Percentiles rank a stretch among this genome's conserved stretches.
Conservation (phyloP, 2,888 invertebrate species). For the Geophilus truncorum region DNA sequence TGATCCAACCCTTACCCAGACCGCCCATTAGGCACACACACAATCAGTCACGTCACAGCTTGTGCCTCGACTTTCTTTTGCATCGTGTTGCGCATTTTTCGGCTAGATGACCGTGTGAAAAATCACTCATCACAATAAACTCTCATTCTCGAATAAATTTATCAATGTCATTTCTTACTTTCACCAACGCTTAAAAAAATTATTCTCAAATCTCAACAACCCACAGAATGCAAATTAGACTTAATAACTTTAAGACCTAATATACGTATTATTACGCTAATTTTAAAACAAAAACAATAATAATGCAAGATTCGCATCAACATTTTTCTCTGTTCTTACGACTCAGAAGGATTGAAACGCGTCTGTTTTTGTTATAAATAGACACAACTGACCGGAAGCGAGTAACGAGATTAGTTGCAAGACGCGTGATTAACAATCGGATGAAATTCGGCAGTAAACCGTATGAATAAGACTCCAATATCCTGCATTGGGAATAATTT, state of each 20-base stretch:
- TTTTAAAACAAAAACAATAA: background rate
- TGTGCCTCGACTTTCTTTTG: constrained; percentile 10
- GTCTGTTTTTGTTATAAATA: no score
- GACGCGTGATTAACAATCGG: constrained; percentile 5
- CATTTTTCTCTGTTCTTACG: background rate
- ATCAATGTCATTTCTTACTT: background rate
- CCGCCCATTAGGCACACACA: constrained; percentile 21
- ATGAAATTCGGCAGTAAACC: background rate
- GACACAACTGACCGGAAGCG: background rate
- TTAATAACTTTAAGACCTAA: no score
- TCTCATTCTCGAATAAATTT: background rate
- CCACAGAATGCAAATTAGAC: background rate
- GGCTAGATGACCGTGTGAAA: constrained; percentile 19
- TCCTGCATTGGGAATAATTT: constrained; percentile 11
- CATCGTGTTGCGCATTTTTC: constrained; percentile 22
- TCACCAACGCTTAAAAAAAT: background rate
- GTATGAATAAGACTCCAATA: background rate
- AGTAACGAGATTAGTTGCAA: background rate
- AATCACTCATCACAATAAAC: constrained; percentile 27
- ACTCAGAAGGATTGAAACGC: no score
- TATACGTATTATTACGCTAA: background rate
- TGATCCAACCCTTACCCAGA: constrained; percentile 19
- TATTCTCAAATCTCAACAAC: no score
- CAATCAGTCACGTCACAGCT: constrained; percentile 30
- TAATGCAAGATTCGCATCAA: background rate